A percentile compares a stretch with the other conserved stretches of the same genome.
These are phyloP conservation scores for Pammene aurita DNA, from an alignment of 2,888 invertebrate genomes.

Conservation along the genomic window DNA sequence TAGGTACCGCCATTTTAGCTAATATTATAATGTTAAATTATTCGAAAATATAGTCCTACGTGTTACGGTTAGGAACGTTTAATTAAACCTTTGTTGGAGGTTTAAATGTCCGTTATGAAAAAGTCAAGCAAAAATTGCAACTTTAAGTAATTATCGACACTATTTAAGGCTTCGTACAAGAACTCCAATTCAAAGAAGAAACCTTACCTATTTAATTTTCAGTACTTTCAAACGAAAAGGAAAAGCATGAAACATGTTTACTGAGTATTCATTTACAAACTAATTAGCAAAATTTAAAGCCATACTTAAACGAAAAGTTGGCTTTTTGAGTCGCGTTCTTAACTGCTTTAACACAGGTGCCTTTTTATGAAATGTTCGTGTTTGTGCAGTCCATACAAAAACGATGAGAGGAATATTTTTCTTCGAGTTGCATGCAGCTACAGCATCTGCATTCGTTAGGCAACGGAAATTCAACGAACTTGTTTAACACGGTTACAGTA, in stretches of 20 bases:
- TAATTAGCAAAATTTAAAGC: conserved; percentile 30
- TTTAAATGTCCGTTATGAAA: too few species aligned
- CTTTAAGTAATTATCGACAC: too few species aligned
- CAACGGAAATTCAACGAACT: conserved; percentile 7
- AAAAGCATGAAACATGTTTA: conserved; percentile 1
- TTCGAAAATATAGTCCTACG: too few species aligned
- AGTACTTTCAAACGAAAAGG: background rate
- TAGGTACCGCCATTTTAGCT: too few species aligned
- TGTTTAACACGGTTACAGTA: conserved; percentile 1
- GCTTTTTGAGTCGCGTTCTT: conserved; percentile 9
- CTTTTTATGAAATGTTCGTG: conserved; percentile 31
- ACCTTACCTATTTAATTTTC: background rate
- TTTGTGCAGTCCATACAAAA: conserved; percentile 20
- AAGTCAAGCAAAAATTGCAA: too few species aligned
- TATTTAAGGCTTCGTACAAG: too few species aligned
- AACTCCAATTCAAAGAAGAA: background rate
- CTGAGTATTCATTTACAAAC: conserved; percentile 7
- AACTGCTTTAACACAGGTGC: conserved; percentile 17
- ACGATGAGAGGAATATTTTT: conserved; percentile 32
- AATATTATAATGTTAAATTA: too few species aligned
- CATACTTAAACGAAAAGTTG: conserved; percentile 25
- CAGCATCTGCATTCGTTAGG: conserved; percentile 31
- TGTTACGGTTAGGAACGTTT: too few species aligned
- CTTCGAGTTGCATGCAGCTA: conserved; percentile 22
- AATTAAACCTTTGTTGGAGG: too few species aligned